Evolutionary conservation across 1,140 invertebrate species (phyloP).

Genomic region (Cotesia chilonis): DNA sequence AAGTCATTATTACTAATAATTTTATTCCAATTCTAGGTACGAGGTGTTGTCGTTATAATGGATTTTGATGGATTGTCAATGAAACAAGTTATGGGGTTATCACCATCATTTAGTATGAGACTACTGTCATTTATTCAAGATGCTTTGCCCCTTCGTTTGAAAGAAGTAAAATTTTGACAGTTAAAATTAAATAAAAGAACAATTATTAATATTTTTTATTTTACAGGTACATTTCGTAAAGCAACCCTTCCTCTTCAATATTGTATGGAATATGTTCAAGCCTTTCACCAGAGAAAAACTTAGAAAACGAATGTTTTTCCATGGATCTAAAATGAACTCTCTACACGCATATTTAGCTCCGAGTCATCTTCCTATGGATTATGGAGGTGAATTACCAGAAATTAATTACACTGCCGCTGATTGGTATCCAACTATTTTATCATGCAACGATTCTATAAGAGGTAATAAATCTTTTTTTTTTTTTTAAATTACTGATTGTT

Average conservation of each 20-base stretch:
- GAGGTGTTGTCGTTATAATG: conserved; percentile 80
- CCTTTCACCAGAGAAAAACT: conserved; percentile 88
- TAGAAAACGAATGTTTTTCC: conserved; percentile 79
- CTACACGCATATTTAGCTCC: conserved; percentile 76
- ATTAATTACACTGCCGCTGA: conserved; percentile 78
- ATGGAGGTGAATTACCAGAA: conserved; percentile 76
- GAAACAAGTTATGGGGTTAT: conserved; percentile 77
- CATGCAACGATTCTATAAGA: conserved; percentile 70
- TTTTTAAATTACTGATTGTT: conserved; percentile 3
- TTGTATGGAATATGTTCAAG: conserved; percentile 88
- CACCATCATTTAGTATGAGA: conserved; percentile 76
- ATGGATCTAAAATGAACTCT: conserved; percentile 77
- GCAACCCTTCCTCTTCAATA: conserved; percentile 87
- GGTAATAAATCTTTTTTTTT: conserved; percentile 46
- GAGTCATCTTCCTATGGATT: conserved; percentile 76
- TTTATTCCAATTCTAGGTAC: conserved; percentile 57
- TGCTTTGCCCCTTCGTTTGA: conserved; percentile 87
- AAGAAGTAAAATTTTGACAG: conserved; percentile 68
- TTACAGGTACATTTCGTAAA: conserved; percentile 82
- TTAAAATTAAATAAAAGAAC: conserved; percentile 18
- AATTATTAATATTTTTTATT: conserved; percentile 17
- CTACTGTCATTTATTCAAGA: conserved; percentile 85
- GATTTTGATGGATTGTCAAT: conserved; percentile 80
- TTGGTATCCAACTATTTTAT: conserved; percentile 76
- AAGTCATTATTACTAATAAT: background rate